Evolutionary conservation across 2,113 vertebrate genomes (phyloP), one percentile per base, ranked within the genome.

Genomic region (Pelusios castaneus): DNA sequence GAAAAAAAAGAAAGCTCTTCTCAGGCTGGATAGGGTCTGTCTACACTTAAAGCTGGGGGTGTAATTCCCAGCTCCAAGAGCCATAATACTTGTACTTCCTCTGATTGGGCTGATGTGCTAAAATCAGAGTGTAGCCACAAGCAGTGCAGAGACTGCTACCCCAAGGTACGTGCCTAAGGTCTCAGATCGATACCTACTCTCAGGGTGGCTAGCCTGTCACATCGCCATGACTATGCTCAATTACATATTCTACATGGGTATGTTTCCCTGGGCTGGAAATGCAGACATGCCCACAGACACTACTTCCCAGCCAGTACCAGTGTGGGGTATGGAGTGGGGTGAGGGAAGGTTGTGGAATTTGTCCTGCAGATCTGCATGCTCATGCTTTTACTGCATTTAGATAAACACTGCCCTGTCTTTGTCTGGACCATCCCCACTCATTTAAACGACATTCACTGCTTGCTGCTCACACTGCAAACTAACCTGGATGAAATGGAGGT

Each of bases 391-490:
- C 11, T 81, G 25, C 38, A 27, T 91, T 87, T 94, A 77, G 78
- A 84, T 94, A 94, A 95, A 89, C 78, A 92, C 54, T 84, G 10
- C 24, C 80, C 31, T 92, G 91, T 87, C 67, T 80, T 60, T 78
- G 31, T 60, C 90, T 91, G 82, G 47, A 84, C 82, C 91, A 87
- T 6, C 7, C 76, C 47, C 87, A 29, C 16, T 95, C 51, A n/a
- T 38, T 82, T 91, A 95, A 97, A 95, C 91, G 88, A 96, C 90
- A 90, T 94, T 80, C 80, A 89, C 54, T 84, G 90, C 93, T 93
- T 89, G 51, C 77, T 95, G 82, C 24, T 92, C 87, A 55, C 49
- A 54, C 38, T 90, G 25, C 76, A 89, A 96, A 91, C n/a, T 91
- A 82, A 84, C 10, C 5, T 4, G 10, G 34, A 82, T 51, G 60